These are phyloP conservation scores for Epinotia bilunana DNA, from an alignment of 2,888 invertebrate species.

Conservation along the genomic window DNA sequence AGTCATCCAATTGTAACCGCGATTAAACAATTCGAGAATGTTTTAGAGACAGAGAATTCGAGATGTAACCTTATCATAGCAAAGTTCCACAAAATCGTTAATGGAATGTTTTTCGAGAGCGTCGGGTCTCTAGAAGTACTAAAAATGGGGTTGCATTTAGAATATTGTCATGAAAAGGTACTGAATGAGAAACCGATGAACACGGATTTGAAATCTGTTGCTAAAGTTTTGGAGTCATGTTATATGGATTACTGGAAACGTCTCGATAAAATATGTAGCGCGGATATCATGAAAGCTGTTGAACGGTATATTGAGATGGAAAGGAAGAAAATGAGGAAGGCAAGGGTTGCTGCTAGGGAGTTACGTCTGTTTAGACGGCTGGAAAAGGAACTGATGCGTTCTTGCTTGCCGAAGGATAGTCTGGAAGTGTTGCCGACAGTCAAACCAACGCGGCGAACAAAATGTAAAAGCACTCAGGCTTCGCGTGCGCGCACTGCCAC, in stretches of 20 bases:
- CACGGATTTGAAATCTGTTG: conserved; percentile 81
- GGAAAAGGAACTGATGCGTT: conserved; percentile 68
- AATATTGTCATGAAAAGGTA: conserved; percentile 86
- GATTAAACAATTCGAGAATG: conserved; percentile 63
- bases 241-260: conserved; percentile 79
- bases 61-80: conserved; percentile 79
- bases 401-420: conserved; percentile 25
- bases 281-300: conserved; percentile 81
- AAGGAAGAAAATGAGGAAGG: conserved; percentile 76
- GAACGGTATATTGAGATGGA: conserved; percentile 80
- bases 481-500: background rate
- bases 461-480: background rate
- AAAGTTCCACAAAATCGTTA: conserved; percentile 82
- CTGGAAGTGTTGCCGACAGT: background rate
- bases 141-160: conserved; percentile 84
- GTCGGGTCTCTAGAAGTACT: conserved; percentile 84
- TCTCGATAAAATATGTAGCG: conserved; percentile 83
- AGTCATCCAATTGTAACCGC: conserved; percentile 56
- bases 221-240: conserved; percentile 84
- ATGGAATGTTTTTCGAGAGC: conserved; percentile 83
- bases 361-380: conserved; percentile 79
- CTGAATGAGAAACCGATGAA: conserved; percentile 84
- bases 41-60: conserved; percentile 76
- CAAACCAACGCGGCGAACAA: background rate
- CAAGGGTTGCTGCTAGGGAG: conserved; percentile 84